Evolutionary conservation across 2,888 invertebrate species (phyloP).

Genomic region (Parnassius glacialis): DNA sequence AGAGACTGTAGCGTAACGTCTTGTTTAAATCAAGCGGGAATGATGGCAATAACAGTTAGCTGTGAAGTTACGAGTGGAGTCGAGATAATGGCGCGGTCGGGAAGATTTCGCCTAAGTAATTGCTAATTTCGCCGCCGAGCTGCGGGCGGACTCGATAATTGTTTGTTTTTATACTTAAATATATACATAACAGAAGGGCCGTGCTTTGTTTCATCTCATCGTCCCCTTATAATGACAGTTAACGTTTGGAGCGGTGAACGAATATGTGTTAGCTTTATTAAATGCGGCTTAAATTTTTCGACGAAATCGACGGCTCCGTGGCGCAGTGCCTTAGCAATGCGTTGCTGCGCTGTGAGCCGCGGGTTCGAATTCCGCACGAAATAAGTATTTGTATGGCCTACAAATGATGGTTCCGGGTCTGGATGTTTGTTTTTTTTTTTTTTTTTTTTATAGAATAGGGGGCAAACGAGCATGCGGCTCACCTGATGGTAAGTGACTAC

Average conservation of each 20-base stretch:
- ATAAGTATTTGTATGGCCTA: too few relatives aligned
- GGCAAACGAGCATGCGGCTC: too few relatives aligned
- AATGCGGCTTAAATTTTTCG: neutral
- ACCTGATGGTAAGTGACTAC: too few relatives aligned
- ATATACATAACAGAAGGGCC: slow-evolving; percentile 26
- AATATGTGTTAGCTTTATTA: neutral
- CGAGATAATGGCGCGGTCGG: slow-evolving; percentile 62
- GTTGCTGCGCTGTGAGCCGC: too few relatives aligned
- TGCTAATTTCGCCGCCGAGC: slow-evolving; percentile 62
- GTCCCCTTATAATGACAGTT: neutral
- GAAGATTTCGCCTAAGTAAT: slow-evolving; percentile 70
- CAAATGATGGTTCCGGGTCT: too few relatives aligned
- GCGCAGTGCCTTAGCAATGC: too few relatives aligned
- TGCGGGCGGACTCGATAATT: slow-evolving; percentile 54
- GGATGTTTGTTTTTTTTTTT: too few relatives aligned
- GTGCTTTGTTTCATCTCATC: slow-evolving; percentile 9
- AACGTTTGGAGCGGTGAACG: neutral
- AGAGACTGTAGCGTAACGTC: slow-evolving; percentile 58
- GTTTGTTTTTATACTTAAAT: slow-evolving; percentile 61
- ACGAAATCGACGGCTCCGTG: too few relatives aligned
- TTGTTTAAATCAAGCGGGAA: slow-evolving; percentile 75
- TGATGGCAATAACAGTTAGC: slow-evolving; percentile 75
- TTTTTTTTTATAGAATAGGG: too few relatives aligned
- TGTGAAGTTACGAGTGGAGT: slow-evolving; percentile 58
- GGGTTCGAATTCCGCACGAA: too few relatives aligned